phyloP scores from a whole-genome alignment of 2,113 vertebrate species.

The Gymnocephalus cernua region DNA sequence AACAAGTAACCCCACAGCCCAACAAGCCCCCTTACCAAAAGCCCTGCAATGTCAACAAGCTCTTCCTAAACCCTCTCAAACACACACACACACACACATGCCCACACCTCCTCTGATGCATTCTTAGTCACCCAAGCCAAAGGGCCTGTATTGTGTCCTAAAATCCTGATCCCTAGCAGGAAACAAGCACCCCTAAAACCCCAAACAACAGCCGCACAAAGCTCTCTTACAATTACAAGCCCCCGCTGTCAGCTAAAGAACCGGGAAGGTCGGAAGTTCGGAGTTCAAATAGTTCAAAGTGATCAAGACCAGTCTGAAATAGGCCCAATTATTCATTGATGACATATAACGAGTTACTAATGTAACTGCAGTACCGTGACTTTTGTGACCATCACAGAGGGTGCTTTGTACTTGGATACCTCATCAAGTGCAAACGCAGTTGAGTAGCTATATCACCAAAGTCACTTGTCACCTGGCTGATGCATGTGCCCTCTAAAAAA shows the following conservation, averaged over 20 bases:
- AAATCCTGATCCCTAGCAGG: slow-evolving; percentile 76
- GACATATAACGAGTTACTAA: slow-evolving; percentile 45
- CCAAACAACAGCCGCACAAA: slow-evolving; percentile 68
- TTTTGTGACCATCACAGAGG: slow-evolving; percentile 30
- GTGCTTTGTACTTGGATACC: neutral
- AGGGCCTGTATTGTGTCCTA: slow-evolving; percentile 71
- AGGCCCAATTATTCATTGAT: slow-evolving; percentile 8
- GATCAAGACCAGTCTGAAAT: slow-evolving; percentile 41
- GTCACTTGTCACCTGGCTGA: neutral
- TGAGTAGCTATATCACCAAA: neutral
- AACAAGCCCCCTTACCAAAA: slow-evolving; percentile 57
- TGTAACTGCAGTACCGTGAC: slow-evolving; percentile 23
- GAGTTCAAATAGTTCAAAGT: slow-evolving; percentile 70
- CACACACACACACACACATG: slow-evolving; percentile 43
- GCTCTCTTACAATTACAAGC: slow-evolving; percentile 65
- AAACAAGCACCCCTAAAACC: slow-evolving; percentile 76
- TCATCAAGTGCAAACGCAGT: neutral
- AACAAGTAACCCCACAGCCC: slow-evolving; percentile 48
- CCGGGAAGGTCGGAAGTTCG: slow-evolving; percentile 62
- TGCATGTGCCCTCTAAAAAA: neutral
- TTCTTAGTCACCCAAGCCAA: slow-evolving; percentile 62
- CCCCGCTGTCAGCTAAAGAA: slow-evolving; percentile 46
- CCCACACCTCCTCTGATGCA: slow-evolving; percentile 54
- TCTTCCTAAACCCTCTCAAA: slow-evolving; percentile 58
- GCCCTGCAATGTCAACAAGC: slow-evolving; percentile 68